Conservation (phyloP, 2,113 vertebrate species). For the Sphyrna mokarran region DNA sequence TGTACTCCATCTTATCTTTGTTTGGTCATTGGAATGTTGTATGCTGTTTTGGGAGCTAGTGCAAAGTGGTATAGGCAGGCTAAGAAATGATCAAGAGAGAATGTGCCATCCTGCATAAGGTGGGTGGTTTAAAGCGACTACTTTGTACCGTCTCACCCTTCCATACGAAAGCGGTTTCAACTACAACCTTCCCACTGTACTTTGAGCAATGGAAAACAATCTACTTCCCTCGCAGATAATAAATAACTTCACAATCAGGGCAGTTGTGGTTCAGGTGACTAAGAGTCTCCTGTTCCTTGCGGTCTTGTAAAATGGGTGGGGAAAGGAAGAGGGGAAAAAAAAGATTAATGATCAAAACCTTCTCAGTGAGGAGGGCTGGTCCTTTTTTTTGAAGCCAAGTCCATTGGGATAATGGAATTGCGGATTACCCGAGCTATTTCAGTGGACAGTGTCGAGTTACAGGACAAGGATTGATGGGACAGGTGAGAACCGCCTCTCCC, state of each 20-base stretch:
- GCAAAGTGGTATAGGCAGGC: background rate
- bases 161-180: background rate
- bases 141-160: background rate
- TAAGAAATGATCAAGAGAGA: background rate
- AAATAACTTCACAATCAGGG: conserved; percentile 45
- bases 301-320: conserved; percentile 46
- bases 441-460: conserved; percentile 48
- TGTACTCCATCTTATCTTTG: too few species aligned
- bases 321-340: conserved; percentile 44
- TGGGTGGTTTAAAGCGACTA: background rate
- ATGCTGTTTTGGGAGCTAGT: background rate
- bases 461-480: background rate
- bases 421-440: conserved; percentile 42
- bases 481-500: conserved; percentile 49
- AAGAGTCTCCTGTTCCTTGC: conserved; percentile 47
- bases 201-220: conserved; percentile 23
- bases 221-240: background rate
- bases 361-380: conserved; percentile 39
- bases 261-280: conserved; percentile 46
- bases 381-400: conserved; percentile 44
- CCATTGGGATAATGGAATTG: conserved; percentile 47
- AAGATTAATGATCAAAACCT: conserved; percentile 48
- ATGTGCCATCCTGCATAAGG: background rate
- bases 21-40: too few species aligned
- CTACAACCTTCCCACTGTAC: background rate